A percentile compares a stretch with the other conserved stretches of the same genome.
Conservation (phyloP, 2,797 vertebrate species). For the Catamblyrhynchus diadema region DNA sequence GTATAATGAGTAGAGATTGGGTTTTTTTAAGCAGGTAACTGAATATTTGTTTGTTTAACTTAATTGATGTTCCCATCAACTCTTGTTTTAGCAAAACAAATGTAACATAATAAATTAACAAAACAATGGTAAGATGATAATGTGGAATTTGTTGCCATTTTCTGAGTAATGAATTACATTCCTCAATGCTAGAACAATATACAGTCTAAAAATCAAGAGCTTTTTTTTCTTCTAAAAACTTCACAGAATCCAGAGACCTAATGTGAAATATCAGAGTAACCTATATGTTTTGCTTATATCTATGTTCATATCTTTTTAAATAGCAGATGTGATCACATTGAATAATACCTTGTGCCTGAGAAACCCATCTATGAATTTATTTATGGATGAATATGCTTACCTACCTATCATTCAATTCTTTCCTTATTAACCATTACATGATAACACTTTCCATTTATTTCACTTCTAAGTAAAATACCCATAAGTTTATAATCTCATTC, state of each 20-base stretch:
- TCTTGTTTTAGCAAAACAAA: neutral
- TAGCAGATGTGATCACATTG: neutral
- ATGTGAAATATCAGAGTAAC: neutral
- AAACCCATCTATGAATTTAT: neutral
- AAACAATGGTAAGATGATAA: neutral
- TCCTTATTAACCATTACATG: neutral
- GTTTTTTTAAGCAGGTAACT: accelerated
- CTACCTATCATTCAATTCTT: neutral
- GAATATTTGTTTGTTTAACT: neutral
- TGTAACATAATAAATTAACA: neutral
- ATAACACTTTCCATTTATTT: neutral
- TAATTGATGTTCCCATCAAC: neutral
- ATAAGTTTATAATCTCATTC: neutral
- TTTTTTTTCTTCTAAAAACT: neutral
- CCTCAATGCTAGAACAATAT: neutral
- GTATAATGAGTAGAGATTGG: neutral
- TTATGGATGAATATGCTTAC: neutral
- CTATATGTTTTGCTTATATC: neutral
- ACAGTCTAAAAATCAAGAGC: neutral
- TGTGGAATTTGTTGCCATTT: neutral
- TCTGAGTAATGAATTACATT: neutral
- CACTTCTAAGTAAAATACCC: neutral
- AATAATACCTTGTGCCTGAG: neutral
- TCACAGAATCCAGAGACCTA: neutral
- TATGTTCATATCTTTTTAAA: neutral